Conservation (phyloP, 2,113 vertebrate genomes). For the Hippoglossus stenolepis region DNA sequence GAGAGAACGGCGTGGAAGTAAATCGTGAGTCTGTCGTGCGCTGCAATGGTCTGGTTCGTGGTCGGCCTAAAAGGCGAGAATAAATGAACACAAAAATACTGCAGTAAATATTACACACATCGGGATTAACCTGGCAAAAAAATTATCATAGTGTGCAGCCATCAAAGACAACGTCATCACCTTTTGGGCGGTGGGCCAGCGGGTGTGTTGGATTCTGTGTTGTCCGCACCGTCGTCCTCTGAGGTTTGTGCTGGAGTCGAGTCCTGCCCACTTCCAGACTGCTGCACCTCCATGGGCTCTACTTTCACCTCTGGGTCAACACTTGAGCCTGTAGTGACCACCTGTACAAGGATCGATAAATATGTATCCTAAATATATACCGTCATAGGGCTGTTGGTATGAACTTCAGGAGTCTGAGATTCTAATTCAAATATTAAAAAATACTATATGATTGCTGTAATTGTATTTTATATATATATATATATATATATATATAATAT, state of each 20-base stretch:
- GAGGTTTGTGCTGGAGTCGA: neutral
- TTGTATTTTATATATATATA: no score
- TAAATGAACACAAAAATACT: neutral
- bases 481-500: no score
- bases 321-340: constrained; percentile 43
- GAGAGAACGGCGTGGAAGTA: constrained; percentile 93
- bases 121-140: no score
- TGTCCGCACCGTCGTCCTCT: neutral
- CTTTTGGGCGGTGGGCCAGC: constrained; percentile 27
- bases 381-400: neutral
- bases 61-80: constrained; percentile 44
- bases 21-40: constrained; percentile 75
- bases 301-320: constrained; percentile 39
- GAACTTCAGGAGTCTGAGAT: no score
- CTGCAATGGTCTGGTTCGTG: constrained; percentile 51
- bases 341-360: constrained; percentile 32
- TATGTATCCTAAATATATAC: neutral
- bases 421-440: no score
- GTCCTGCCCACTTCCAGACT: constrained; percentile 21
- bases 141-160: neutral
- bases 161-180: constrained; percentile 26
- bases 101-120: neutral
- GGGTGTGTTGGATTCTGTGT: neutral
- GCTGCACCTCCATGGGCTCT: constrained; percentile 22
- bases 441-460: no score